Evolutionary conservation across 2,113 vertebrate genomes (phyloP).

Genomic region (Limanda limanda): DNA sequence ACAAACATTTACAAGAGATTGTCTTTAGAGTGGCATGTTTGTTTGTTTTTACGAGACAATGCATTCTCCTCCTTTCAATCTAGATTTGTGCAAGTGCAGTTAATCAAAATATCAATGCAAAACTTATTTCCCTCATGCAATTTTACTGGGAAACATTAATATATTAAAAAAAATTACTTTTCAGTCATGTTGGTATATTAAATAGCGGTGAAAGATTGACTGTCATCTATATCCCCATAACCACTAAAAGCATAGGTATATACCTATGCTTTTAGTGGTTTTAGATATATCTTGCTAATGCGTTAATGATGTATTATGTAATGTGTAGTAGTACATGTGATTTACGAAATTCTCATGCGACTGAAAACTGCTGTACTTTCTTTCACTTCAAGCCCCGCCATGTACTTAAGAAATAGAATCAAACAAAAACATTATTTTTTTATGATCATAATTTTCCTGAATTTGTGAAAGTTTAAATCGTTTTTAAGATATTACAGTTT

Average conservation of each 20-base stretch:
- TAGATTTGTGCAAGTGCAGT: constrained; percentile 26
- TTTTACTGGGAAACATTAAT: constrained; percentile 3
- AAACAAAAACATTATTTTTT: constrained; percentile 3
- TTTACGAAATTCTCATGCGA: constrained; percentile 22
- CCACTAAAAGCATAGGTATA: constrained; percentile 4
- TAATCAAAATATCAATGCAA: constrained; percentile 11
- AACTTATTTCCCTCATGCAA: not conserved
- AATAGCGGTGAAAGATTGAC: not conserved
- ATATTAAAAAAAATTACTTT: constrained; percentile 23
- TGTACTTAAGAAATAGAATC: constrained; percentile 14
- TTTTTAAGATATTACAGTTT: constrained; percentile 31
- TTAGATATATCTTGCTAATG: not conserved
- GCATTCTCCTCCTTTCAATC: constrained; percentile 10
- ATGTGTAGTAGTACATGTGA: constrained; percentile 6
- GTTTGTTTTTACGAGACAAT: not conserved
- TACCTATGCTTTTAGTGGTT: too few species aligned
- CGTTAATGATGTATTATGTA: not conserved
- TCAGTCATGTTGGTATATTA: constrained; percentile 7
- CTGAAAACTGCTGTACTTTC: constrained; percentile 66
- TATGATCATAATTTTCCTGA: constrained; percentile 15
- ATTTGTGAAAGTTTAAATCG: constrained; percentile 35
- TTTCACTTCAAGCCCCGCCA: constrained; percentile 42
- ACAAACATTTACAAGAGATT: constrained; percentile 14
- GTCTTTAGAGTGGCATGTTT: constrained; percentile 8
- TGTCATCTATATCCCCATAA: not conserved